A percentile compares a stretch with the other conserved stretches of the same genome.
phyloP scores from a whole-genome alignment of 2,113 vertebrate species.

The Willisornis vidua region DNA sequence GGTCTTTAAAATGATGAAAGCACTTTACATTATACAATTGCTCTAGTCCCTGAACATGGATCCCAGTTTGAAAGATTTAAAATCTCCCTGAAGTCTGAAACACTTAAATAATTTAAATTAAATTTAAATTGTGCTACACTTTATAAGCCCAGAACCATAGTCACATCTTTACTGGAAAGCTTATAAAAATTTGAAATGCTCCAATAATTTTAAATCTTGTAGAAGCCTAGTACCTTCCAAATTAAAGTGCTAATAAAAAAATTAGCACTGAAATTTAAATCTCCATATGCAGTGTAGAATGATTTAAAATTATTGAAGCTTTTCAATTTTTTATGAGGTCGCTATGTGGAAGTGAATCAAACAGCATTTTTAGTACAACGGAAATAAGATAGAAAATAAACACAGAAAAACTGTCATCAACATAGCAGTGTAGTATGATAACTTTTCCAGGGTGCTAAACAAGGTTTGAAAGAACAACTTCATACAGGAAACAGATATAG shows the following conservation, averaged over 20 bases:
- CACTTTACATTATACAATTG: conserved; percentile 48
- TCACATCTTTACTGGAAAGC: conserved; percentile 71
- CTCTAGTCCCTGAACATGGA: conserved; percentile 50
- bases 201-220: conserved; percentile 81
- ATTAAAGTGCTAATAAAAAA: conserved; percentile 80
- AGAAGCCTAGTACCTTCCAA: conserved; percentile 70
- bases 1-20: conserved; percentile 60
- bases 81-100: conserved; percentile 66
- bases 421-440: neutral
- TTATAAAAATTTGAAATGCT: conserved; percentile 83
- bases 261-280: conserved; percentile 75
- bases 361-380: conserved; percentile 47
- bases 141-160: conserved; percentile 69
- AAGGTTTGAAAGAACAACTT: neutral
- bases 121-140: conserved; percentile 74
- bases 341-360: conserved; percentile 64
- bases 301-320: conserved; percentile 75
- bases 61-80: conserved; percentile 66
- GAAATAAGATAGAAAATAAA: conserved; percentile 61
- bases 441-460: neutral
- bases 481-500: neutral
- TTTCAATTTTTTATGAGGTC: conserved; percentile 77
- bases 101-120: conserved; percentile 80
- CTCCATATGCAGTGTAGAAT: conserved; percentile 63
- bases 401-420: neutral